phyloP scores from a whole-genome alignment of 2,888 invertebrate genomes.

The Ormyrus pomaceus region DNA sequence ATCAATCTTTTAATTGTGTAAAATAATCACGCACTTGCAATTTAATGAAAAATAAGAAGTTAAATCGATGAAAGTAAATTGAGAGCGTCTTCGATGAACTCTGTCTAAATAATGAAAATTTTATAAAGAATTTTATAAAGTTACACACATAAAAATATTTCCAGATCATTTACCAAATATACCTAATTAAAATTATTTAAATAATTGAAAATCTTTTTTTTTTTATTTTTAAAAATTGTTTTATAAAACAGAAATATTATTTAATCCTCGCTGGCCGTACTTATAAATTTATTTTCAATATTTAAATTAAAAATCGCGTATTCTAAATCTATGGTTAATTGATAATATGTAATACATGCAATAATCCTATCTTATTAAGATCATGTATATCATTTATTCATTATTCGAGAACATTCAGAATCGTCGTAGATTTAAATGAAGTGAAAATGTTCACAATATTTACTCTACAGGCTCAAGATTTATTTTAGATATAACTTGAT shows the following conservation, averaged over 20 bases:
- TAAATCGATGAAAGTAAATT: no score
- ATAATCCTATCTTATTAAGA: slow-evolving; percentile 38
- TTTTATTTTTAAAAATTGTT: background rate
- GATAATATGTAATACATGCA: slow-evolving; percentile 38
- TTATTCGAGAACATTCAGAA: slow-evolving; percentile 68
- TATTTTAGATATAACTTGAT: background rate
- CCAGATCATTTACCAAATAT: background rate
- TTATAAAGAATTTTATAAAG: background rate
- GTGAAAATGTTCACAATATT: slow-evolving; percentile 32
- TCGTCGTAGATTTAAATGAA: slow-evolving; percentile 46
- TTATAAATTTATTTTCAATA: slow-evolving; percentile 49
- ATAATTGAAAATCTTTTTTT: no score
- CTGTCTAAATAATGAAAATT: background rate
- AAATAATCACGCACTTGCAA: no score
- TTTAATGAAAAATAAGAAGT: no score
- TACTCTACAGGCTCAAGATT: background rate
- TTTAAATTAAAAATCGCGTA: slow-evolving; percentile 51
- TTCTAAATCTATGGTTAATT: slow-evolving; percentile 47
- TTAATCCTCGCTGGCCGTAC: slow-evolving; percentile 74
- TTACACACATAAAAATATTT: slow-evolving; percentile 1
- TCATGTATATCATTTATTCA: slow-evolving; percentile 55
- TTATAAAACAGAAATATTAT: slow-evolving; percentile 69
- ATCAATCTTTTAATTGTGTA: no score
- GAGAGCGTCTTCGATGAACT: no score
- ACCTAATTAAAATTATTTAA: background rate